Conservation (phyloP, 2,888 invertebrate species). For the Rhyacophila evoluta region DNA sequence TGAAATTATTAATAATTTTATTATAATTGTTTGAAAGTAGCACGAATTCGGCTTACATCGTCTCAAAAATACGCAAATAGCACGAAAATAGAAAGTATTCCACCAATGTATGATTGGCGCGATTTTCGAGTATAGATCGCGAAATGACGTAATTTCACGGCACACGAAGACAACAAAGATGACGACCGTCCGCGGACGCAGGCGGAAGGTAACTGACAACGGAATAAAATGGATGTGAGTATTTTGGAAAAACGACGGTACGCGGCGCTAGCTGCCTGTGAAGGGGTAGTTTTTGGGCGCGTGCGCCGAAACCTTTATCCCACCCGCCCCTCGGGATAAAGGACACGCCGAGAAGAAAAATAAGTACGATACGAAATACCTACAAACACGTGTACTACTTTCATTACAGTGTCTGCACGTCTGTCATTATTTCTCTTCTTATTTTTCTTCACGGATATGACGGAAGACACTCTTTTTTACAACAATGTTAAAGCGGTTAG, state of each 20-base stretch:
- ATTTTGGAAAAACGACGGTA: slow-evolving; percentile 17
- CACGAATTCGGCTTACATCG: neutral
- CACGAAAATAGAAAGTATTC: neutral
- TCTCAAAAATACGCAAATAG: neutral
- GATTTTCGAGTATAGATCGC: slow-evolving; percentile 4
- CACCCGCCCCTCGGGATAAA: neutral
- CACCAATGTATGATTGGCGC: neutral
- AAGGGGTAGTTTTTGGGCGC: slow-evolving; percentile 11
- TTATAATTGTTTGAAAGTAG: neutral
- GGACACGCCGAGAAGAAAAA: neutral
- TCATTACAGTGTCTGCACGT: neutral
- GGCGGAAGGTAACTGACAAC: slow-evolving; percentile 16
- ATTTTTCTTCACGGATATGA: no score
- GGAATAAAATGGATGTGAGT: neutral
- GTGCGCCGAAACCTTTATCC: neutral
- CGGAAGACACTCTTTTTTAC: no score
- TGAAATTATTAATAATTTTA: neutral
- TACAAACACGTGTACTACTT: neutral
- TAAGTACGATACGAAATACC: neutral
- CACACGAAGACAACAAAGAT: neutral
- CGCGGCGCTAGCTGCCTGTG: slow-evolving; percentile 5
- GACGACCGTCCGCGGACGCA: neutral
- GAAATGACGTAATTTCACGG: slow-evolving; percentile 11
- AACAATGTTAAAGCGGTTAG: no score
- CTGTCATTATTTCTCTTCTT: neutral